Base-by-base conservation (phyloP, 2,797 vertebrate genomes). In the Syngnathus rostellatus region DNA sequence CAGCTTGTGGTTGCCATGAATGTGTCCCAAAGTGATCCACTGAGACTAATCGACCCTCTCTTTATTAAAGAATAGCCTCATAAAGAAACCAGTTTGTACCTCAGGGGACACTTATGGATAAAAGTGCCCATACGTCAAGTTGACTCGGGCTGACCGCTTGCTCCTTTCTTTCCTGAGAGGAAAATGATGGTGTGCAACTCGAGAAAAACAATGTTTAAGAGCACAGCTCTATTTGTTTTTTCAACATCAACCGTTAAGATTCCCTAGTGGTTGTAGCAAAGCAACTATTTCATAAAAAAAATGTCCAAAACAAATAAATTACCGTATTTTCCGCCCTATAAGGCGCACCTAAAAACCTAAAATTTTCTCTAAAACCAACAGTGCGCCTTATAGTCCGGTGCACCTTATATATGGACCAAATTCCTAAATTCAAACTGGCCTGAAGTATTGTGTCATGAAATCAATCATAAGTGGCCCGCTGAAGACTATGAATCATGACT, bases 51-150 rank as follows among this genome's bases (percentile, higher is more conserved):
- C 57, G 68, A 11, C 39, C 43, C 40, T 65, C 25, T 48, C 43
- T 57, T 70, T 58, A 67, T 62, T 61, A 61, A 68, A 65, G 62
- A 63, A 60, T 64, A 48, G 68, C 62, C 62, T 64, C 46, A 5
- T 39, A 62, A 62, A 58, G 45, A 58, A 46, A 43, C 55, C 4
- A n/a, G n/a, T 65, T 66, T 23, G 25, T 41, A 53, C 59, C 51
- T 70, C 21, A 68, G 48, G 71, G 65, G 64, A 69, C 65, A 70
- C 62, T 45, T 62, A 23, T 14, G 60, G 60, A 73, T 60, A 37
- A 55, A 66, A 72, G 60, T 39, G 68, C 41, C 14, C 37, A 68
- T 68, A 62, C 71, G 71, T 69, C 71, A 67, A 40, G 60, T 41
- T 70, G 67, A 70, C 55, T 58, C 69, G 37, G 71, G 62, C 54